Base-by-base conservation (phyloP, 2,113 vertebrate species). In the Alligator sinensis region DNA sequence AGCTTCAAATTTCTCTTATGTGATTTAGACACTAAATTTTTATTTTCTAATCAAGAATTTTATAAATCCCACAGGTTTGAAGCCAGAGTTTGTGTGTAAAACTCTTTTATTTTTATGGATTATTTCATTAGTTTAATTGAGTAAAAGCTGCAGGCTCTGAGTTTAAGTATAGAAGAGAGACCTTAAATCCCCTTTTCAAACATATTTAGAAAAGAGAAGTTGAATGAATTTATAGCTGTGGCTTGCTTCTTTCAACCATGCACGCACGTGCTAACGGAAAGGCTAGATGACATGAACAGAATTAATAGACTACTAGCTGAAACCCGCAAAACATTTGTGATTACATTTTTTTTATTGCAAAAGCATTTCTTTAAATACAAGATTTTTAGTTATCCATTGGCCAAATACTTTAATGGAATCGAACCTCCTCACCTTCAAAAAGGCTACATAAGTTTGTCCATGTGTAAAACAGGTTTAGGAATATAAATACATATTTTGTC, bases 1-100 rank as follows among this genome's bases (percentile, higher is more conserved):
- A 6, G 27, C 21, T 77, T 61, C 79, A 19, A 0, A n/a, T 77
- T 55, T 76, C 77, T 61, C 77, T 92, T 87, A 55, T 6, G 92
- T 90, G 89, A 95, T 93, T 92, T 92, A 82, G 87, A 58, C 27
- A 1, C 91, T 93, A 91, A 77, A 93, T 94, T 91, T 95, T 77
- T 62, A 62, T 60, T 79, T 55, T 6, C 88, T 86, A 34, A 75
- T 90, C 77, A 38, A 77, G 61, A 47, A 68, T 93, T 55, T 62
- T 59, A 47, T 47, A 47, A 47, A 38, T 38, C 78, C 4, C 1
- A 34, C 54, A 9, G 30, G 87, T 72, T 57, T 28, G 68, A 2
- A 3, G 62, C 14, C 3, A 2, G 21, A 90, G 72, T 30, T 84
- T 82, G 70, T 76, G 58, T 77, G 30, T 75, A 66, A 10, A 6